Percentiles rank a stretch among this genome's conserved stretches.
Evolutionary conservation across 2,113 vertebrate species (phyloP).

Genomic region (Aptenodytes patagonicus): DNA sequence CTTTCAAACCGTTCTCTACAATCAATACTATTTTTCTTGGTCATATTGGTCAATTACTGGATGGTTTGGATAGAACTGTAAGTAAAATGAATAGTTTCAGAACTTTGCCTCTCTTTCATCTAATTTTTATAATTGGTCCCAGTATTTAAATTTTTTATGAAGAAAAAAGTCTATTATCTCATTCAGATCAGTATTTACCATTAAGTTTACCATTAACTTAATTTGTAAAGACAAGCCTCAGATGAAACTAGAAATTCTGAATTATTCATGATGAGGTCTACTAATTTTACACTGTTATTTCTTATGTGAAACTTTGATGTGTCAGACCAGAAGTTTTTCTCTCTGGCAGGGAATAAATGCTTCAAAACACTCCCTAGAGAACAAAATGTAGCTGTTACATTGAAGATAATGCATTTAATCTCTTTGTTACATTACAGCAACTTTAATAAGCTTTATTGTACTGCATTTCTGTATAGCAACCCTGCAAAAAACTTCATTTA

Average conservation of each 20-base stretch:
- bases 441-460: slow-evolving; percentile 36
- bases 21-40: neutral
- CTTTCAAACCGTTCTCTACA: neutral
- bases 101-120: neutral
- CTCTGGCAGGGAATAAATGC: slow-evolving; percentile 1
- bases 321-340: neutral
- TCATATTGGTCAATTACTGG: neutral
- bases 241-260: slow-evolving; percentile 33
- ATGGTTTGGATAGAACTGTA: neutral
- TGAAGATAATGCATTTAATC: slow-evolving; percentile 59
- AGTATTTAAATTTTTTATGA: neutral
- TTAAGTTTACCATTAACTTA: slow-evolving; percentile 11
- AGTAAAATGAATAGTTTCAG: neutral
- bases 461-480: neutral
- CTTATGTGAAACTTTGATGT: neutral
- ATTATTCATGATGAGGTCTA: slow-evolving; percentile 26
- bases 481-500: slow-evolving; percentile 8
- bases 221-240: slow-evolving; percentile 21
- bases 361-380: slow-evolving; percentile 37
- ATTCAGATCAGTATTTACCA: slow-evolving; percentile 26
- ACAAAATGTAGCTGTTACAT: slow-evolving; percentile 45
- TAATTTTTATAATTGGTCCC: neutral
- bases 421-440: slow-evolving; percentile 9
- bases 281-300: slow-evolving; percentile 5
- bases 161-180: neutral